Evolutionary conservation across 1,140 invertebrate species (phyloP).

Genomic region (Danaus plexippus): DNA sequence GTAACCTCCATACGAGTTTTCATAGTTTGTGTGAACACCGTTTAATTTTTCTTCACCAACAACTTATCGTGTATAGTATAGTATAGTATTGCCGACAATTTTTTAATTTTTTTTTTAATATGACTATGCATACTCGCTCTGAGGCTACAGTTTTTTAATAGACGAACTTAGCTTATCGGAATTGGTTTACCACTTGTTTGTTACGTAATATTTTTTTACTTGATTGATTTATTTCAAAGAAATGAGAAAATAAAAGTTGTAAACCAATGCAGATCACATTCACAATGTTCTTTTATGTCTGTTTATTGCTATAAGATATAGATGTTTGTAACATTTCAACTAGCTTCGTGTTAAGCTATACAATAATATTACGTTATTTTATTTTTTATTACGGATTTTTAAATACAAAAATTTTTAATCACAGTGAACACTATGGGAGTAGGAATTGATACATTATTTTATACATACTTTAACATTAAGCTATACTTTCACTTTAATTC

Average conservation of each 20-base stretch:
- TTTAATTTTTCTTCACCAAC: too few species aligned
- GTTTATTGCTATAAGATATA: too few species aligned
- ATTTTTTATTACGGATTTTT: constrained; percentile 16
- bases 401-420: constrained; percentile 22
- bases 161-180: constrained; percentile 15
- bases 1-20: too few species aligned
- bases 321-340: too few species aligned
- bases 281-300: too few species aligned
- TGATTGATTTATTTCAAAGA: constrained; percentile 1
- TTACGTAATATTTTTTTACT: constrained; percentile 4
- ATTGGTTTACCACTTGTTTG: constrained; percentile 34
- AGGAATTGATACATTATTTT: constrained; percentile 19
- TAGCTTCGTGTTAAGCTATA: background rate
- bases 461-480: constrained; percentile 16
- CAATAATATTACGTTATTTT: constrained; percentile 20
- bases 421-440: constrained; percentile 27
- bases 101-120: too few species aligned
- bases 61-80: too few species aligned
- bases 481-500: constrained; percentile 22
- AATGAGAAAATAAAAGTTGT: constrained; percentile 22
- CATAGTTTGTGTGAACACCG: too few species aligned
- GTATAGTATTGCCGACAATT: too few species aligned
- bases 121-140: too few species aligned
- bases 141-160: too few species aligned
- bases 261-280: constrained; percentile 29